Base-by-base conservation (phyloP, 2,888 invertebrate genomes). In the Euplexia lucipara region DNA sequence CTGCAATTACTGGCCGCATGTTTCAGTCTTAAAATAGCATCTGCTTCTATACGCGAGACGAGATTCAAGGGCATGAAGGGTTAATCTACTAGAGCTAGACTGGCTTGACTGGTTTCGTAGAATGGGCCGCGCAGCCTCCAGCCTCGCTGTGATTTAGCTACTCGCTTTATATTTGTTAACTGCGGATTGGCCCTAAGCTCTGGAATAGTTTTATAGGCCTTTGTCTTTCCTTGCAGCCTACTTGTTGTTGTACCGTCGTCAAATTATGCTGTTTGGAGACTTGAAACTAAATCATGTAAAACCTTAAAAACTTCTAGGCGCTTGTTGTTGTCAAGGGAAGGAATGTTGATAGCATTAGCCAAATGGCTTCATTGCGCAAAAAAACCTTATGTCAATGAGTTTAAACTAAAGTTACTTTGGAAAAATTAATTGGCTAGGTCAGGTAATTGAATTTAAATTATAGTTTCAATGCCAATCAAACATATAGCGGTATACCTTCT, bases 21-120 rank as follows among this genome's bases (percentile, higher is more conserved):
- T 82, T 85, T 70, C 60, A 75, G 73, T 76, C 83, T 88, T 82
- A 84, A 90, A 89, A 89, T 91, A 90, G 88, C 86, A 83, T 68
- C 85, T 88, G 82, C 75, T 74, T 68, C 20, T 49, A 37, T 65
- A 51, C 48, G 37, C 34, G 48, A 73, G 81, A 61, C 78, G 66
- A 78, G 80, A 83, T 84, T 86, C 85, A 84, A 78, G 78, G 82
- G 78, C 83, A 83, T 74, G 67, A 75, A 75, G 82, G 85, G 78
- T 85, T 83, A 84, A 83, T 83, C 84, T 86, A 75, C 66, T 70
- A 75, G 77, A 86, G 71, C 65, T 70, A 75, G 78, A 86, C 85
- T 84, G 79, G 83, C 68, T 76, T 22, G 83, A 92, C 93, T 89
- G 91, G 93, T 92, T 92, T 82, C 72, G 57, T 69, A 78, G 81